Base-by-base conservation (phyloP, 2,113 vertebrate species). In the Neomonachus schauinslandi region DNA sequence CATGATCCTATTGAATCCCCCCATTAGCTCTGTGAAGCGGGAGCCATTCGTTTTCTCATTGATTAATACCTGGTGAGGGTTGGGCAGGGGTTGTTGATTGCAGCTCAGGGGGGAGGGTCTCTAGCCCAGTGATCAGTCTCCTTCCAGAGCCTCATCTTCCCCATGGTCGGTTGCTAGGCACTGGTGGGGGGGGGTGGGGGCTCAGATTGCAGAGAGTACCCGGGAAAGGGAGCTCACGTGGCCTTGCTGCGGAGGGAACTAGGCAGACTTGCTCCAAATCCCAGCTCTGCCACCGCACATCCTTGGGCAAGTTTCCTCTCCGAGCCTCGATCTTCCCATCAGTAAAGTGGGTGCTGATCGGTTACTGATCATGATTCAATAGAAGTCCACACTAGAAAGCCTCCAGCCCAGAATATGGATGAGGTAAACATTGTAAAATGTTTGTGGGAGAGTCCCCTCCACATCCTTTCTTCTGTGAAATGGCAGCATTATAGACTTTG, bases 321-420 rank as follows among this genome's bases (percentile, higher is more conserved):
- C 16, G 63, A 82, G 83, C 46, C 92, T 91, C 15, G 0, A 49
- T 89, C 88, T 97, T 57, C 36, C 81, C 57, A 26, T 33, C 82
- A 33, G 42, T 61, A 61, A 95, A 95, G 84, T 42, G 80, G 96
- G 94, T 59, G 36, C 22, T 12, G 53, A 31, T 63, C 19, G 14
- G 69, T 36, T 53, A 77, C 53, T 10, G 31, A 65, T 74, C 7
- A 57, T 9, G 53, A 46, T 55, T 94, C 42, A 1, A 6, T 36
- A 49, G 55, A 89, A 82, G 55, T 24, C 24, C 0, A 2, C 63
- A 8, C n/a, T 28, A 12, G 87, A 81, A 81, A 65, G 24, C 22
- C 28, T n/a, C 6, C 14, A 82, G 33, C 18, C 79, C 46, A 76
- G 63, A 61, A 36, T 11, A 21, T 2, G 4, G 57, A 18, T 39